Conservation (phyloP, 2,113 vertebrate genomes). For the Plectropomus leopardus region DNA sequence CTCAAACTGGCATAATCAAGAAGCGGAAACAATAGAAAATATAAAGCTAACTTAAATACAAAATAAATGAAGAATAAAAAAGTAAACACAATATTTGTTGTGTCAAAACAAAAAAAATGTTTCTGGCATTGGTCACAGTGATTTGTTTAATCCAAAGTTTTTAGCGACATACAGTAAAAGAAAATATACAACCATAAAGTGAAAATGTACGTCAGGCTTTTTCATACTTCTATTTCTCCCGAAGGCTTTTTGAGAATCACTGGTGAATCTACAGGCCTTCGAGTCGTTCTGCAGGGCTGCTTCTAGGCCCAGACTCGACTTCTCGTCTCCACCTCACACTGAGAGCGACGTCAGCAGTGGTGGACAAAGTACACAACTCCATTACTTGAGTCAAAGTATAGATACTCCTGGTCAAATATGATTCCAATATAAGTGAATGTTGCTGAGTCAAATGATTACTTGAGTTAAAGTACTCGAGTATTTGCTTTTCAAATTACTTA, state of each 20-base stretch:
- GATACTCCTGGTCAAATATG: too few relatives aligned
- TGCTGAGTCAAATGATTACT: too few relatives aligned
- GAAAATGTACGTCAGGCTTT: conserved; percentile 65
- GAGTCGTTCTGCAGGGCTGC: conserved; percentile 44
- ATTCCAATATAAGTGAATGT: too few relatives aligned
- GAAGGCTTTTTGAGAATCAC: conserved; percentile 60
- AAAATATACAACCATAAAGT: conserved; percentile 71
- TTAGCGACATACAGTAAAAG: conserved; percentile 70
- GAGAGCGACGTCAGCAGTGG: conserved; percentile 1
- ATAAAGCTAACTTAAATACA: conserved; percentile 76
- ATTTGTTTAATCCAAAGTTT: conserved; percentile 82
- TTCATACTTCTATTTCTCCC: conserved; percentile 47
- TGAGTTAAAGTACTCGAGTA: too few relatives aligned
- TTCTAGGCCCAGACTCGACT: conserved; percentile 62
- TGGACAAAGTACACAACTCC: too few relatives aligned
- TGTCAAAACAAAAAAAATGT: conserved; percentile 65
- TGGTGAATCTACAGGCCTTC: conserved; percentile 54
- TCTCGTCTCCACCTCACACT: conserved; percentile 25
- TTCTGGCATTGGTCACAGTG: conserved; percentile 87
- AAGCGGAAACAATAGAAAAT: conserved; percentile 74
- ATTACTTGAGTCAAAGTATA: too few relatives aligned
- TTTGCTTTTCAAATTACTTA: too few relatives aligned
- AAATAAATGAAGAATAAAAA: conserved; percentile 74
- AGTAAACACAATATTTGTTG: conserved; percentile 74
- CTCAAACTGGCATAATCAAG: conserved; percentile 79